Evolutionary conservation across 2,888 invertebrate genomes (phyloP).

Genomic region (Melieria crassipennis): DNA sequence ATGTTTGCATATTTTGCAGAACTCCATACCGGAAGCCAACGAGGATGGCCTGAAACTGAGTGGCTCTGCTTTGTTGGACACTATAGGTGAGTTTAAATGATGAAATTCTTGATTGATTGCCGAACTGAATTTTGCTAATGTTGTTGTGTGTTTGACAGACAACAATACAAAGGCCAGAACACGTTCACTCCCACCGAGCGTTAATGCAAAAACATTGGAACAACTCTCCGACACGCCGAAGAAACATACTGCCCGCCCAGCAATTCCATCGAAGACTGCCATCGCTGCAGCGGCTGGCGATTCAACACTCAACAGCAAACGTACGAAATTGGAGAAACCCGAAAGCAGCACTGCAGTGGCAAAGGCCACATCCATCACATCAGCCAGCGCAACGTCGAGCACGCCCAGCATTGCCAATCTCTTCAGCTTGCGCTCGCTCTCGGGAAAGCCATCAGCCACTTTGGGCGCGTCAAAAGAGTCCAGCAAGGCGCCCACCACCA

Average conservation of each 20-base stretch:
- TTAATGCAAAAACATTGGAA: slow-evolving; percentile 54
- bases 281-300: slow-evolving; percentile 5
- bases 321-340: slow-evolving; percentile 25
- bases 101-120: neutral
- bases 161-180: slow-evolving; percentile 58
- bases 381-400: slow-evolving; percentile 18
- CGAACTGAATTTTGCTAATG: neutral
- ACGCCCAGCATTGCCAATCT: slow-evolving; percentile 35
- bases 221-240: slow-evolving; percentile 43
- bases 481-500: slow-evolving; percentile 42
- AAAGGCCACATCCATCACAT: slow-evolving; percentile 24
- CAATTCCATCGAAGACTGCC: slow-evolving; percentile 26
- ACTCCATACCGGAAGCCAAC: slow-evolving; percentile 81
- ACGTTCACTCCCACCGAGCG: slow-evolving; percentile 61
- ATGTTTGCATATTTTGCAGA: slow-evolving; percentile 66
- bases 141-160: slow-evolving; percentile 37
- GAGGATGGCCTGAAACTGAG: slow-evolving; percentile 76
- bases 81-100: slow-evolving; percentile 33
- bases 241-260: slow-evolving; percentile 13
- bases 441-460: slow-evolving; percentile 49
- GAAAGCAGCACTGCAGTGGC: neutral
- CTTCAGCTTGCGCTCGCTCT: slow-evolving; percentile 50
- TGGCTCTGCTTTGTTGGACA: slow-evolving; percentile 67
- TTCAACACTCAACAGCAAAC: slow-evolving; percentile 8
- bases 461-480: slow-evolving; percentile 50